Conservation (phyloP, 2,797 vertebrate genomes). For the Macropus fuliginosus region DNA sequence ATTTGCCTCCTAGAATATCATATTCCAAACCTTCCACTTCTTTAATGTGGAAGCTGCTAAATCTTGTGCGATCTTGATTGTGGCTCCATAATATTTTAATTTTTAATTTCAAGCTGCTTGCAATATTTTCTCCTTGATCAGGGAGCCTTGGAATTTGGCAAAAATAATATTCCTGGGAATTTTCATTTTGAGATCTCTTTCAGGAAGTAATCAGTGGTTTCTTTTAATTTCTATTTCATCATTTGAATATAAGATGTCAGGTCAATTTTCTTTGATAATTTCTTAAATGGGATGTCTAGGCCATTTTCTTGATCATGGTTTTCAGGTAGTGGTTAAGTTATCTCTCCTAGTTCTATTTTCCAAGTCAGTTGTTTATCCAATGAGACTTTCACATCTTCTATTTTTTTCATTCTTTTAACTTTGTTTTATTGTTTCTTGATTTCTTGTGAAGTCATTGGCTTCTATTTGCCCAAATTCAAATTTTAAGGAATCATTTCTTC, state of each 20-base stretch:
- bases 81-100: background rate
- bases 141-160: background rate
- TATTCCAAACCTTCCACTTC: background rate
- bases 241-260: background rate
- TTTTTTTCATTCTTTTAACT: background rate
- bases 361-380: background rate
- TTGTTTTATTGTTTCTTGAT: background rate
- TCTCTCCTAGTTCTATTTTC: background rate
- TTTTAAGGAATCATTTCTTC: background rate
- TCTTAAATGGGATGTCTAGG: background rate
- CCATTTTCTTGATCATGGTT: no score
- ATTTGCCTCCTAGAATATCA: background rate
- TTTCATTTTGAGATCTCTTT: background rate
- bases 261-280: background rate
- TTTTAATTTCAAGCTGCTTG: background rate
- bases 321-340: background rate
- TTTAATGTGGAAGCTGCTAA: background rate
- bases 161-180: background rate
- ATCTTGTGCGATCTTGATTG: background rate
- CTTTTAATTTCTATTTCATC: background rate
- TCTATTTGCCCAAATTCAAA: background rate
- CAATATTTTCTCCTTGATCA: background rate
- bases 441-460: background rate
- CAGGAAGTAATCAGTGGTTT: background rate
- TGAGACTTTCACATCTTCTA: background rate